Evolutionary conservation across 2,113 vertebrate species (phyloP).

Genomic region (Oceanites oceanicus): DNA sequence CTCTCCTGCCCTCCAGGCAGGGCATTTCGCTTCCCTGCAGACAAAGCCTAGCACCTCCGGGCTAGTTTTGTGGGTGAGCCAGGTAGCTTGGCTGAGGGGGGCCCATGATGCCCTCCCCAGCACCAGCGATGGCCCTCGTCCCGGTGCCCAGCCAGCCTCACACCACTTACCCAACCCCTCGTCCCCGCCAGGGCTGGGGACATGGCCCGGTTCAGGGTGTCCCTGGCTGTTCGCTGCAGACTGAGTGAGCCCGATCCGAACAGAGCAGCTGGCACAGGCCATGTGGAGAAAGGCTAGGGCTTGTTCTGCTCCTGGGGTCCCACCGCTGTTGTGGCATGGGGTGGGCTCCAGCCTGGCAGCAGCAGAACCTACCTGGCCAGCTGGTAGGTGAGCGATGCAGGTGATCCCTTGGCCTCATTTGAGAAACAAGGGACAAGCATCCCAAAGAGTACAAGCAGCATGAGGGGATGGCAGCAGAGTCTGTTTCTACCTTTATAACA

Average conservation of each 20-base stretch:
- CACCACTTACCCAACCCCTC: not conserved
- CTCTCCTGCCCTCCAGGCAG: not conserved
- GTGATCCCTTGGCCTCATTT: not conserved
- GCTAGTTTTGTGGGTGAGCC: not conserved
- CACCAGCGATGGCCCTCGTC: rapidly evolving
- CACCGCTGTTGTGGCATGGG: rapidly evolving
- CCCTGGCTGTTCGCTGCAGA: not conserved
- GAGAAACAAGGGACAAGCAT: not conserved
- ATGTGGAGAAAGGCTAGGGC: no score
- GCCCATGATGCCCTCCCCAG: not conserved
- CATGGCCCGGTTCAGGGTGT: not conserved
- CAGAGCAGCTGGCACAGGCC: not conserved
- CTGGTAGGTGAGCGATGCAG: not conserved
- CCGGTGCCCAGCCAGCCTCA: not conserved
- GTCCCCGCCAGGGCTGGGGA: not conserved
- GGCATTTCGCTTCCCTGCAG: not conserved
- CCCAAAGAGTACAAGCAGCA: not conserved
- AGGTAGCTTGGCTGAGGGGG: not conserved
- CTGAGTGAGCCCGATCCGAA: not conserved
- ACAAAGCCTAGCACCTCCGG: not conserved
- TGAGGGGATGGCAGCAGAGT: not conserved
- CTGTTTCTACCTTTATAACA: not conserved
- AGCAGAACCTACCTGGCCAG: not conserved
- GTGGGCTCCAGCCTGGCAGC: not conserved
- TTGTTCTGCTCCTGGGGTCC: not conserved